phyloP scores from a whole-genome alignment of 2,888 invertebrate genomes.

The Lasioglossum vierecki region DNA sequence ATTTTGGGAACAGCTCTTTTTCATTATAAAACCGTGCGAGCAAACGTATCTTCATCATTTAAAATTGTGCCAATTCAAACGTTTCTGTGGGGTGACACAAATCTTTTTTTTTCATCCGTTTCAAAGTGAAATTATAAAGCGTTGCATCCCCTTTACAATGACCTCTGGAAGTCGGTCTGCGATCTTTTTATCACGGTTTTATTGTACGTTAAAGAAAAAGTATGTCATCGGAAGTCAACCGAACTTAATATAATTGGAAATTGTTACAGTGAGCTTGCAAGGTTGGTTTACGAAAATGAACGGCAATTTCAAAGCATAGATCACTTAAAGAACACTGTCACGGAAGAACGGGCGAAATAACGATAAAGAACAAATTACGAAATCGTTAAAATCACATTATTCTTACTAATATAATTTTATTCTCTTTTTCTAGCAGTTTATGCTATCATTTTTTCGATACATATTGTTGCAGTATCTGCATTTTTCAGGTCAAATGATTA shows the following conservation, averaged over 20 bases:
- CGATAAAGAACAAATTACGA: background rate
- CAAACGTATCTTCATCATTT: background rate
- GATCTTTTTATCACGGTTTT: background rate
- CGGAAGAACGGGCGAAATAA: background rate
- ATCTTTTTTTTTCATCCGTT: background rate
- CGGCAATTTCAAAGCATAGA: background rate
- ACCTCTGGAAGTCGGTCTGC: background rate
- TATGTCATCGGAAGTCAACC: background rate
- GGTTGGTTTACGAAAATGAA: background rate
- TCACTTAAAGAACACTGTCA: background rate
- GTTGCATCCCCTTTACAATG: background rate
- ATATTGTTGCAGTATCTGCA: background rate
- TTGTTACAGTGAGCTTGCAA: background rate
- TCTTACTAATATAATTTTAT: background rate
- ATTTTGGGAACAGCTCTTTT: background rate
- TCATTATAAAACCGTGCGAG: background rate
- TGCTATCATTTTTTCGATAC: background rate
- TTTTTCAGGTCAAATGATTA: background rate
- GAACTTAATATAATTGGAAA: constrained; percentile 1
- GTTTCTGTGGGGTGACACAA: background rate
- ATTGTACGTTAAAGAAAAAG: background rate
- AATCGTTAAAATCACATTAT: background rate
- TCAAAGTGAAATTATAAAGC: background rate
- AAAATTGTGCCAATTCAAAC: background rate
- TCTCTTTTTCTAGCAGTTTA: background rate